These are phyloP conservation scores for Linnaemya vulpina DNA, from an alignment of 2,888 invertebrate species.

Conservation along the genomic window DNA sequence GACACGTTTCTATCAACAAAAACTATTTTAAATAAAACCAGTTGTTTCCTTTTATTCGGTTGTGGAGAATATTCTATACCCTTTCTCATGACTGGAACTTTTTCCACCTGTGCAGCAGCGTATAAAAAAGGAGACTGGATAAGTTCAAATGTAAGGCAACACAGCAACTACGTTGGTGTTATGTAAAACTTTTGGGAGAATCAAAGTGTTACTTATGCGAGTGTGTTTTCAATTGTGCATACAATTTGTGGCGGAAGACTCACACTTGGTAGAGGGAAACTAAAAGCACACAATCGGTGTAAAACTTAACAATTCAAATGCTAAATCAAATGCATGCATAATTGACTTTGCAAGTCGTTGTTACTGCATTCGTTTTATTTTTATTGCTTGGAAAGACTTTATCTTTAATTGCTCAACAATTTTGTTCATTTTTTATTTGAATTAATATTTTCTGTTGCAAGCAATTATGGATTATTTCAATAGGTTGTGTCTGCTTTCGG, in stretches of 20 bases:
- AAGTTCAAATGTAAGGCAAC: slow-evolving; percentile 1
- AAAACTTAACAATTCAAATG: slow-evolving; percentile 41
- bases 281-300: slow-evolving; percentile 22
- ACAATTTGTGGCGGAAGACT: slow-evolving; percentile 65
- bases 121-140: slow-evolving; percentile 4
- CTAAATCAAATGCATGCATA: slow-evolving; percentile 62
- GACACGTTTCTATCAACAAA: slow-evolving; percentile 62
- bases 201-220: slow-evolving; percentile 27
- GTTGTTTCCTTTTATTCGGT: neutral
- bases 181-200: slow-evolving; percentile 27
- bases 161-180: neutral
- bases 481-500: slow-evolving; percentile 32
- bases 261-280: slow-evolving; percentile 65
- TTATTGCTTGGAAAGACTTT: slow-evolving; percentile 36
- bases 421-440: slow-evolving; percentile 13
- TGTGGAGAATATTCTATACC: neutral
- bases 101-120: slow-evolving; percentile 1
- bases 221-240: slow-evolving; percentile 33
- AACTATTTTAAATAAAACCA: slow-evolving; percentile 24
- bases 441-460: neutral
- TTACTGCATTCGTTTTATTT: slow-evolving; percentile 6
- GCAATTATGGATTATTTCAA: slow-evolving; percentile 54
- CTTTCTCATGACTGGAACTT: neutral
- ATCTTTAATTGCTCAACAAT: slow-evolving; percentile 57
- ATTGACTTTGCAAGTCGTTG: slow-evolving; percentile 48